phyloP scores from a whole-genome alignment of 1,140 invertebrate species.

The Hyles euphorbiae region DNA sequence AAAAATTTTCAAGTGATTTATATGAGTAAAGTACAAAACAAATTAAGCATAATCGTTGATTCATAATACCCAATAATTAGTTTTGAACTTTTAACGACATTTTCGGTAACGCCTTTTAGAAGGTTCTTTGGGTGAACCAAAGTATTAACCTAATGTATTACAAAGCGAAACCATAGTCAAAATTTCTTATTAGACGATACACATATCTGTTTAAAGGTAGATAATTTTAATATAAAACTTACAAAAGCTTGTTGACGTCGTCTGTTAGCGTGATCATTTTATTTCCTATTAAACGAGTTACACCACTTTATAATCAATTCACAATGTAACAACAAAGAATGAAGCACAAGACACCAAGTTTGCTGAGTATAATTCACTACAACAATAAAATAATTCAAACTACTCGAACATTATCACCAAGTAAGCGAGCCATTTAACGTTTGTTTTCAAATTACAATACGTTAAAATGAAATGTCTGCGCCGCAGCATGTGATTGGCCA shows the following conservation, averaged over 20 bases:
- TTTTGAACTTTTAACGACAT: too few species aligned
- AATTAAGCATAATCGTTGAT: too few species aligned
- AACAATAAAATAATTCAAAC: constrained; percentile 10
- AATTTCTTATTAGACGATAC: too few species aligned
- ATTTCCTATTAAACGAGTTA: too few species aligned
- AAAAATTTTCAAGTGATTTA: too few species aligned
- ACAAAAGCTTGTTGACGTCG: constrained; percentile 51
- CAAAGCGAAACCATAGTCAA: too few species aligned
- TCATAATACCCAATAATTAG: too few species aligned
- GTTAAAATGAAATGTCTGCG: constrained; percentile 28
- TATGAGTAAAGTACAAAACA: too few species aligned
- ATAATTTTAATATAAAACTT: constrained; percentile 26
- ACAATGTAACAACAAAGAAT: constrained; percentile 5
- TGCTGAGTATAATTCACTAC: constrained; percentile 7
- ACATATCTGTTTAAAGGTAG: too few species aligned
- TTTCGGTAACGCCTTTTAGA: too few species aligned
- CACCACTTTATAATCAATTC: neutral
- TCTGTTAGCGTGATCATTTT: constrained; percentile 50
- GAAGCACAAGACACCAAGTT: neutral
- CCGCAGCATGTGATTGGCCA: constrained; percentile 26
- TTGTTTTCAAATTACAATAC: constrained; percentile 34
- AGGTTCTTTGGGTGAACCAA: too few species aligned
- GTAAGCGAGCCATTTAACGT: constrained; percentile 9
- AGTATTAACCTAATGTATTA: too few species aligned
- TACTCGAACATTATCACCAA: constrained; percentile 7